Percentiles rank a stretch among this genome's conserved stretches.
phyloP scores from a whole-genome alignment of 2,888 invertebrate genomes.

The Drosophila rellima region DNA sequence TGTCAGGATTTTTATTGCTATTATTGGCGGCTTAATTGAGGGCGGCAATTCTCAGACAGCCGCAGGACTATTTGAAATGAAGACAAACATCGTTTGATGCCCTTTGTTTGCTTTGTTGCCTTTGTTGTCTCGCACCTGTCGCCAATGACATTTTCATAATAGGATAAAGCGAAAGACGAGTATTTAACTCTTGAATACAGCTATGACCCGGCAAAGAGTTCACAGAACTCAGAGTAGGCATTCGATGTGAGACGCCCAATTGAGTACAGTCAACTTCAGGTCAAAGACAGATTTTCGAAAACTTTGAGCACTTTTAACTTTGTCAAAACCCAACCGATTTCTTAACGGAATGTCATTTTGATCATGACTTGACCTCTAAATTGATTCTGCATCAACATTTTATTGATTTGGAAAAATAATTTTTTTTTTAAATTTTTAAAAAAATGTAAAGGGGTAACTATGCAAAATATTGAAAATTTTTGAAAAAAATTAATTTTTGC shows the following conservation, averaged over 20 bases:
- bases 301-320: no score
- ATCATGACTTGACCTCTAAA: no score
- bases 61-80: conserved; percentile 50
- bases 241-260: background rate
- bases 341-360: no score
- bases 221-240: background rate
- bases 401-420: no score
- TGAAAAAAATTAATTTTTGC: no score
- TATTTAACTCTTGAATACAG: conserved; percentile 2
- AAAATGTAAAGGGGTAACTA: no score
- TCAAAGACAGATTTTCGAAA: background rate
- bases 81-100: conserved; percentile 38
- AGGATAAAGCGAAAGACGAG: conserved; percentile 12
- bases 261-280: background rate
- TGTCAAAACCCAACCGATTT: no score
- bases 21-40: conserved; percentile 51
- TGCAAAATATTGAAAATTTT: no score
- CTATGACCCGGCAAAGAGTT: background rate
- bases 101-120: conserved; percentile 19
- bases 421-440: no score
- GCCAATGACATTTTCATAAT: conserved; percentile 32
- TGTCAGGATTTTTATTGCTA: conserved; percentile 44
- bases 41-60: conserved; percentile 13
- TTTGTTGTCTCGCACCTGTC: conserved; percentile 16
- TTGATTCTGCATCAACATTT: no score